Conservation (phyloP, 2,797 vertebrate genomes). For the Staurois parvus region DNA sequence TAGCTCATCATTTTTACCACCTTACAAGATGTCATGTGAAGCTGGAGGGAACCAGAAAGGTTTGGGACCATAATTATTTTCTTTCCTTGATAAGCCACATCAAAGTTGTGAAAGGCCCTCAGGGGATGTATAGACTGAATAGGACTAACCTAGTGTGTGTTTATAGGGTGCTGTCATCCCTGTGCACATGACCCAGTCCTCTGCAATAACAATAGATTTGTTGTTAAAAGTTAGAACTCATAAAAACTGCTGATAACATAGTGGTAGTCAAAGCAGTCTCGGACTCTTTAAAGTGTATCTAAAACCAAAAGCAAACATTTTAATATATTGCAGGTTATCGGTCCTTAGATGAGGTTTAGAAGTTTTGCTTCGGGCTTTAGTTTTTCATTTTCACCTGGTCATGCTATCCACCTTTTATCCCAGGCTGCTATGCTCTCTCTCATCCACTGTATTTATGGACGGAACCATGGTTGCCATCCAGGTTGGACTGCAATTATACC, state of each 20-base stretch:
- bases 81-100: slow-evolving; percentile 59
- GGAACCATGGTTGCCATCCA: too few relatives aligned
- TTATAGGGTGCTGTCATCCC: slow-evolving; percentile 28
- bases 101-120: slow-evolving; percentile 49
- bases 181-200: slow-evolving; percentile 22
- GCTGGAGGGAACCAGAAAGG: slow-evolving; percentile 12
- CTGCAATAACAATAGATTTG: slow-evolving; percentile 32
- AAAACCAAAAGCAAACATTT: background rate
- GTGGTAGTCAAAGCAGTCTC: background rate
- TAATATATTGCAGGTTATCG: too few relatives aligned
- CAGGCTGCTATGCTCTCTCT: too few relatives aligned
- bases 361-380: too few relatives aligned
- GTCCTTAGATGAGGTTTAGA: too few relatives aligned
- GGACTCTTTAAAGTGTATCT: background rate
- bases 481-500: too few relatives aligned
- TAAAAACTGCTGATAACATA: slow-evolving; percentile 7
- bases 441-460: too few relatives aligned
- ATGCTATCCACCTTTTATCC: too few relatives aligned
- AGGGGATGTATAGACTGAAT: background rate
- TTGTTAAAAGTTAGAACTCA: slow-evolving; percentile 7
- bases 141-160: slow-evolving; percentile 15
- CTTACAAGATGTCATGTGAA: slow-evolving; percentile 26
- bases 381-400: too few relatives aligned
- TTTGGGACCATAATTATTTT: slow-evolving; percentile 41
- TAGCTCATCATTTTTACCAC: slow-evolving; percentile 6